Evolutionary conservation across 2,797 vertebrate species (phyloP).

Genomic region (Sebastes itinus): DNA sequence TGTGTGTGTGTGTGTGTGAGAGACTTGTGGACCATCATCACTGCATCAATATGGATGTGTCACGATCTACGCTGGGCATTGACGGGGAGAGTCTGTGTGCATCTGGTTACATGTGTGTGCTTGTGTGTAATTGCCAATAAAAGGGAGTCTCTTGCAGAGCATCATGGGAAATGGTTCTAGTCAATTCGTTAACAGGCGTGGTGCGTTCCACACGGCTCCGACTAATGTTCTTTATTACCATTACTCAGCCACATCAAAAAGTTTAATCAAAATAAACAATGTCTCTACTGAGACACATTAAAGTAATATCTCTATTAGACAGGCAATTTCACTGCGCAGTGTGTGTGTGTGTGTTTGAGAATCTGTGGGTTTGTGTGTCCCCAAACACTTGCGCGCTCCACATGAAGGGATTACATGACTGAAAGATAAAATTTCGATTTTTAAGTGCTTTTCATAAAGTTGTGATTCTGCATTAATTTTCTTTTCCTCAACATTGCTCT

Average conservation of each 20-base stretch:
- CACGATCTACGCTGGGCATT: neutral
- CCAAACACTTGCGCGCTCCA: neutral
- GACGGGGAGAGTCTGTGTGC: neutral
- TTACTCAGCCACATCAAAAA: conserved; percentile 57
- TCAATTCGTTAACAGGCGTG: conserved; percentile 48
- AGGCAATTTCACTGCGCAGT: conserved; percentile 24
- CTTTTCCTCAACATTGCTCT: neutral
- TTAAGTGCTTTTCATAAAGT: conserved; percentile 22
- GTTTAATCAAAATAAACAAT: conserved; percentile 71
- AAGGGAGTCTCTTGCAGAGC: conserved; percentile 35
- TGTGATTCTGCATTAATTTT: conserved; percentile 24
- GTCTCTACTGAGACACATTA: conserved; percentile 45
- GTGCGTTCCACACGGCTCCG: conserved; percentile 30
- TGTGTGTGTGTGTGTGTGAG: neutral
- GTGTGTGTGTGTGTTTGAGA: neutral
- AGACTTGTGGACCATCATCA: neutral
- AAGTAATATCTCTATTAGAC: conserved; percentile 50
- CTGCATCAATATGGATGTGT: neutral
- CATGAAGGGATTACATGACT: conserved; percentile 36
- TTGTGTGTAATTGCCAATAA: conserved; percentile 24
- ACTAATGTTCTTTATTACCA: conserved; percentile 64
- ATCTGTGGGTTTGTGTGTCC: conserved; percentile 3
- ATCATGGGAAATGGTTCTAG: conserved; percentile 50
- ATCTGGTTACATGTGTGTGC: neutral
- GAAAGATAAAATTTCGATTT: conserved; percentile 25